Base-by-base conservation (phyloP, 1,140 invertebrate species). In the Lanistes nyassanus region DNA sequence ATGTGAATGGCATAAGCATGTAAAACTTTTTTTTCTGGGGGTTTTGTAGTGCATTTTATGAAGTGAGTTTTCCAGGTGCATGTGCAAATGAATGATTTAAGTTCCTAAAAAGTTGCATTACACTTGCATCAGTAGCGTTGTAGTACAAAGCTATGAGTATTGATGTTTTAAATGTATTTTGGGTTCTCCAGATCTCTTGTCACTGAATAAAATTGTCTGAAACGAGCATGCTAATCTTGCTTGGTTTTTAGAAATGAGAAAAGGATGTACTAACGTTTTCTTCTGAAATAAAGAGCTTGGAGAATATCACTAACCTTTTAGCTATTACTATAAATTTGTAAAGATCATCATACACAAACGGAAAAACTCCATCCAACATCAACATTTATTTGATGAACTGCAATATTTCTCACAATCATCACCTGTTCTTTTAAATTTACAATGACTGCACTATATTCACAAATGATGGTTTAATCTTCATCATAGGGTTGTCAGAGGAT, bases 401-500 rank as follows among this genome's bases (percentile, higher is more conserved):
- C 42, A 47, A 47, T 47, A 47, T 2, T 1, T 13, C 9, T 47
- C 42, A 47, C 9, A 13, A 47, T 6, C 19, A 47, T 47, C 42
- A 47, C 42, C 42, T 13, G 42, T 16, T 13, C 42, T 47, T 47
- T 47, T 47, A 47, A n/a, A 2, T 47, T 47, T 47, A 9, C 42
- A 13, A 16, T 47, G 42, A 0, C 19, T 47, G 42, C 42, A n/a
- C n/a, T n/a, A n/a, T 47, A 47, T 13, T 47, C 19, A 47, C 19
- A 47, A 47, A 47, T 47, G 2, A 2, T 47, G 19, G 2, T 47
- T 47, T 47, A 9, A 47, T 65, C 31, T 16, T 11, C 31, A 21
- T 67, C 78, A 85, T 16, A 85, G 78, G 16, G 76, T 65, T n/a
- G 76, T 73, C 5, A 87, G 77, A 72, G 80, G 80, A 37, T 66